These are phyloP conservation scores for Salvelinus fontinalis DNA, from an alignment of 2,113 vertebrate species.

Conservation along the genomic window DNA sequence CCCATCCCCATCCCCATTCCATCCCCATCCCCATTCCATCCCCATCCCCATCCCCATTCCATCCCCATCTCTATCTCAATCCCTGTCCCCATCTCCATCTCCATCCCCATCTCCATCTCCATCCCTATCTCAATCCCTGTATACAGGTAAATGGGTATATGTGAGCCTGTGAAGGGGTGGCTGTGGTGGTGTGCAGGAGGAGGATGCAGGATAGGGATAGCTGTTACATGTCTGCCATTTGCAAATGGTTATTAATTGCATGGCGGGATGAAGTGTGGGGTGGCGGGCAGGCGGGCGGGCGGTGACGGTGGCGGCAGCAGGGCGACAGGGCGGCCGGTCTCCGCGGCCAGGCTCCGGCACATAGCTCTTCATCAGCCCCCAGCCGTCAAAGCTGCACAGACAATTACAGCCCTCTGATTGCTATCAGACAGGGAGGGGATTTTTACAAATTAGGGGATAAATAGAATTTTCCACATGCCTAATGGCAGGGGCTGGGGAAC, in stretches of 20 bases:
- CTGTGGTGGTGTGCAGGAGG: background rate
- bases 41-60: no score
- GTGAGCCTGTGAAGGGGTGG: background rate
- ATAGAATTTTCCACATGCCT: slow-evolving; percentile 98
- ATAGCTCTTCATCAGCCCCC: slow-evolving; percentile 98
- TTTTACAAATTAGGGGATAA: slow-evolving; percentile 99
- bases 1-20: no score
- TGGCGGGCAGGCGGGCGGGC: background rate
- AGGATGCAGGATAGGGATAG: slow-evolving; percentile 5
- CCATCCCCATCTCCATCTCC: slow-evolving; percentile 1
- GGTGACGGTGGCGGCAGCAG: slow-evolving; percentile 24
- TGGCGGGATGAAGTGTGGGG: slow-evolving; percentile 71
- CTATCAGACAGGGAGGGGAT: slow-evolving; percentile 94
- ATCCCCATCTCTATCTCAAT: no score
- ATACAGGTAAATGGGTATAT: slow-evolving; percentile 6
- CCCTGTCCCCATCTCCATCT: slow-evolving; percentile 8
- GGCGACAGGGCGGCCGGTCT: slow-evolving; percentile 73
- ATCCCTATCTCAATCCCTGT: no score
- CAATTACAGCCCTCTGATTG: slow-evolving; percentile 98
- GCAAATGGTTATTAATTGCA: slow-evolving; percentile 96
- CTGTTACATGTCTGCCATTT: slow-evolving; percentile 89
- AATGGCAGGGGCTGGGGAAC: slow-evolving; percentile 92
- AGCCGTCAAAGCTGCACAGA: slow-evolving; percentile 88
- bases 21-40: no score
- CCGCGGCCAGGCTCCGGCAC: slow-evolving; percentile 76